phyloP scores from a whole-genome alignment of 2,113 vertebrate species.

The Ptilorrhoa leucosticta region DNA sequence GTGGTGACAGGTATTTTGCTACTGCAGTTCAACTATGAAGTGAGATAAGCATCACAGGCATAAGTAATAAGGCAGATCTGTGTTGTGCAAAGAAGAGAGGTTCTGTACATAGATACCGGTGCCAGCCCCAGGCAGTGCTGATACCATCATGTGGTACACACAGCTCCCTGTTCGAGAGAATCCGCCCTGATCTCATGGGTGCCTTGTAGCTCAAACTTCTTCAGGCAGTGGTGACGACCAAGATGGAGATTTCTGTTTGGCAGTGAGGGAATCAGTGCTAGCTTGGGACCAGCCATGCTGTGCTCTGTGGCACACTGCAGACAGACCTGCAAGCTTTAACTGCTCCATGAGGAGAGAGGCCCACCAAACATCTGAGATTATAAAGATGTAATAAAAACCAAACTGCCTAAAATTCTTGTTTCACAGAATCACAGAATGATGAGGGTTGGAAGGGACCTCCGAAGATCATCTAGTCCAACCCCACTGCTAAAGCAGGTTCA shows the following conservation, averaged over 20 bases:
- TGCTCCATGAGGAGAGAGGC: neutral
- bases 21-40: neutral
- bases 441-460: neutral
- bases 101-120: accelerated
- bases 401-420: neutral
- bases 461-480: neutral
- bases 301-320: neutral
- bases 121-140: neutral
- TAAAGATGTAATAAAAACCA: neutral
- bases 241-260: neutral
- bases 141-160: neutral
- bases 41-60: neutral
- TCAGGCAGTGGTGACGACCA: neutral
- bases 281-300: neutral
- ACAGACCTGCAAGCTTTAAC: neutral
- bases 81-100: neutral
- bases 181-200: neutral
- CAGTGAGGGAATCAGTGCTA: neutral
- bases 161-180: neutral
- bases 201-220: neutral
- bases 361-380: neutral
- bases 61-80: neutral
- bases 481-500: neutral
- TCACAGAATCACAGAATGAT: neutral
- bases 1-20: accelerated